Evolutionary conservation across 2,888 invertebrate species (phyloP).

Genomic region (Agelastica alni): DNA sequence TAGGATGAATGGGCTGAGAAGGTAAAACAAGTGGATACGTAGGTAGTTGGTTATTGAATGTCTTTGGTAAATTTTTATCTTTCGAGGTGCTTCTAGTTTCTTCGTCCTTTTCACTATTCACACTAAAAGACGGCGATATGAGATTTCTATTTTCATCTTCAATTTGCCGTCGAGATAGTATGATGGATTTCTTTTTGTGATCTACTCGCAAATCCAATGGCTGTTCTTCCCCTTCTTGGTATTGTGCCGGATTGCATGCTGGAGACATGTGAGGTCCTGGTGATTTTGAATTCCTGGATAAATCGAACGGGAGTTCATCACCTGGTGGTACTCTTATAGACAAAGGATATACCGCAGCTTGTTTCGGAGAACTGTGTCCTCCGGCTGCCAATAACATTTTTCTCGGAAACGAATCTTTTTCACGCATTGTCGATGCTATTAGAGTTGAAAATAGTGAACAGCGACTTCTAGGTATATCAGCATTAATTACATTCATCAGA

Average conservation of each 20-base stretch:
- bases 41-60: constrained; percentile 52
- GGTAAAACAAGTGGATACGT: constrained; percentile 62
- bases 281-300: constrained; percentile 60
- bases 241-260: constrained; percentile 62
- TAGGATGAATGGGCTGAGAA: constrained; percentile 68
- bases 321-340: constrained; percentile 63
- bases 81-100: constrained; percentile 46
- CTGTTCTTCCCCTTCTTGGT: constrained; percentile 66
- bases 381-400: constrained; percentile 72
- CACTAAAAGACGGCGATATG: constrained; percentile 64
- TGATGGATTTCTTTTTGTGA: constrained; percentile 69
- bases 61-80: constrained; percentile 43
- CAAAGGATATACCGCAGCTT: constrained; percentile 73
- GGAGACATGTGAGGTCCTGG: constrained; percentile 64
- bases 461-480: constrained; percentile 63
- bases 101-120: constrained; percentile 52
- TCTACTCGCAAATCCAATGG: constrained; percentile 87
- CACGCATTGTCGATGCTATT: constrained; percentile 73
- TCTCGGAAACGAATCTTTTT: constrained; percentile 90
- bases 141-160: constrained; percentile 89
- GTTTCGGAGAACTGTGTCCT: constrained; percentile 71
- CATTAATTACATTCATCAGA: constrained; percentile 76
- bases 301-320: constrained; percentile 68
- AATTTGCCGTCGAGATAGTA: constrained; percentile 60
- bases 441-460: constrained; percentile 59